Conservation (phyloP, 23 tunicate genomes). For the Ciona savignyi region DNA sequence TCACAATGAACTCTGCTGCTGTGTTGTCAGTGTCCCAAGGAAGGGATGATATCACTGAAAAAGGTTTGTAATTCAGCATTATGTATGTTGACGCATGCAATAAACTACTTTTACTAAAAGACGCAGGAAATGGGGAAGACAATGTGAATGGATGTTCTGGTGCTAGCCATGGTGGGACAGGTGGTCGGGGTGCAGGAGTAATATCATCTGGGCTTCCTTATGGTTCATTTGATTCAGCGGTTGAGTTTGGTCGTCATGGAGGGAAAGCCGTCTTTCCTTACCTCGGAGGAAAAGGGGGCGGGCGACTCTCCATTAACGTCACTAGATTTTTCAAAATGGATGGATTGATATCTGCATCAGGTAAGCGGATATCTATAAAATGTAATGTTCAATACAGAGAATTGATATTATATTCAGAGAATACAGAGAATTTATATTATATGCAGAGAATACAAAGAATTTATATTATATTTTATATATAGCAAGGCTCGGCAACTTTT, state of each 20-base stretch:
- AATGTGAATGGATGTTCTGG: conserved; percentile 14
- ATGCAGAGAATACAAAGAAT: too few relatives aligned
- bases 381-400: too few relatives aligned
- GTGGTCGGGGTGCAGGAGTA: conserved; percentile 18
- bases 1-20: conserved; percentile 16
- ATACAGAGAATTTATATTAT: too few relatives aligned
- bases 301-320: conserved; percentile 13
- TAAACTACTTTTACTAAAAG: background rate
- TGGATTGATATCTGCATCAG: conserved; percentile 9
- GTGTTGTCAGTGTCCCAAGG: conserved; percentile 17
- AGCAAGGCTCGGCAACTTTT: too few relatives aligned
- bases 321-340: conserved; percentile 6
- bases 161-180: conserved; percentile 16
- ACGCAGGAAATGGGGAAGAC: background rate
- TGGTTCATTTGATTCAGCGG: conserved; percentile 6
- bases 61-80: background rate
- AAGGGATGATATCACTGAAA: too few relatives aligned
- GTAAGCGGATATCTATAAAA: too few relatives aligned
- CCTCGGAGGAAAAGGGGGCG: conserved; percentile 19
- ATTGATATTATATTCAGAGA: too few relatives aligned
- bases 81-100: too few relatives aligned
- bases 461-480: too few relatives aligned
- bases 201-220: conserved; percentile 2
- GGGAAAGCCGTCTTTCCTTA: conserved; percentile 12
- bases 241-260: conserved; percentile 18